phyloP scores from a whole-genome alignment of 35 echinoderm and acorn worm genomes.

The Ophiothrix spiculata region DNA sequence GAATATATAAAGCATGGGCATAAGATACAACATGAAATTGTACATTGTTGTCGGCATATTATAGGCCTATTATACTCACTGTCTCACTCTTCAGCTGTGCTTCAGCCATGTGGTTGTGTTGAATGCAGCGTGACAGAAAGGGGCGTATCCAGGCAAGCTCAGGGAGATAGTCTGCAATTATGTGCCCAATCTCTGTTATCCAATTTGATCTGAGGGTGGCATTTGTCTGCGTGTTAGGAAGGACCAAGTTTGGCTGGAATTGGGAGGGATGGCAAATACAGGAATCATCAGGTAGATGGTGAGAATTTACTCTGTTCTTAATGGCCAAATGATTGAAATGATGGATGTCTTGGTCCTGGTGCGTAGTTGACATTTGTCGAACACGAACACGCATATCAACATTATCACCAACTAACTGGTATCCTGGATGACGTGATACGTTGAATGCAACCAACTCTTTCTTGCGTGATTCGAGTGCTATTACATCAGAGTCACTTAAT shows the following conservation, averaged over 20 bases:
- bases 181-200: background rate
- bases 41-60: background rate
- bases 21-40: background rate
- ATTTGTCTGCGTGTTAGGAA: background rate
- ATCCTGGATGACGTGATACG: background rate
- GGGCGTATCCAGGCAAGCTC: background rate
- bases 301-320: background rate
- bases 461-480: too few species aligned
- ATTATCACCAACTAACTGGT: background rate
- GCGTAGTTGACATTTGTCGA: background rate
- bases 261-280: background rate
- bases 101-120: background rate
- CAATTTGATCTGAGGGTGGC: background rate
- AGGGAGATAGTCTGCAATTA: background rate
- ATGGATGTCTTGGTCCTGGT: background rate
- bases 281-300: background rate
- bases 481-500: too few species aligned
- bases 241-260: background rate
- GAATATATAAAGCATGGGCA: too few species aligned
- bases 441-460: background rate
- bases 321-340: background rate
- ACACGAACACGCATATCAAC: background rate
- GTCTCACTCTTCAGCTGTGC: background rate
- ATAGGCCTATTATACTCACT: background rate
- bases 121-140: too few species aligned